Base-by-base conservation (phyloP, 2,888 invertebrate genomes). In the Lepidocyrtinus sp. region DNA sequence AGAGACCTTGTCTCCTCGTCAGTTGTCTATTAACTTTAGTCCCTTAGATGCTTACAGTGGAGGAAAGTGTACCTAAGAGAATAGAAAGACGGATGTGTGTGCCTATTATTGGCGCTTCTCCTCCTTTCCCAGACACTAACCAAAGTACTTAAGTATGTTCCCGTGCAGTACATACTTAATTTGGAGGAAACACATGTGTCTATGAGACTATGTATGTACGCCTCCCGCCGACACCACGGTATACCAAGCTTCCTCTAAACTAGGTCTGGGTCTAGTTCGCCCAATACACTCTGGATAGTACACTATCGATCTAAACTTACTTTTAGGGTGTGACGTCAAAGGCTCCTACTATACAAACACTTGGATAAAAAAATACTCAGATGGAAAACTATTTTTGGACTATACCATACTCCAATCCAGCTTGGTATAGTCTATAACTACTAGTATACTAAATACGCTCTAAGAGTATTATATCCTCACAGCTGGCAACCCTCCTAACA, bases 281-380 rank as follows among this genome's bases (percentile, higher is more conserved):
- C 50, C 50, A 50, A 7, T 17, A 2, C 36, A 5, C 12, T 36
- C 5, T 36, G 12, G 12, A 36, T 5, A 36, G 36, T 36, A 36
- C 12, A 36, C 12, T 36, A 36, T 36, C 12, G 50, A n/a, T n/a
- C 50, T 7, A n/a, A 50, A 17, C 50, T 7, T 12, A 7, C 12
- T 67, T 65, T 27, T 59, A 62, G 61, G 79, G 75, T 82, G 79
- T 85, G 85, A 85, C 85, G 85, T 85, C 85, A 85, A 85, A 81
- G 78, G 73, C 82, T 64, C 72, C 71, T 17, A 50, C 12, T 17
- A 36, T 36, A 5, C 63, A 73, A 68, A 80, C 69, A 80, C 68
- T 82, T 83, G 82, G 79, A 85, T 82, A 81, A 82, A 85, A 81
- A 77, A 83, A 36, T n/a, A n/a, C n/a, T n/a, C n/a, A n/a, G 82